Evolutionary conservation across 2,113 vertebrate species (phyloP), one percentile per base, ranked within the genome.

Genomic region (Corythoichthys intestinalis): DNA sequence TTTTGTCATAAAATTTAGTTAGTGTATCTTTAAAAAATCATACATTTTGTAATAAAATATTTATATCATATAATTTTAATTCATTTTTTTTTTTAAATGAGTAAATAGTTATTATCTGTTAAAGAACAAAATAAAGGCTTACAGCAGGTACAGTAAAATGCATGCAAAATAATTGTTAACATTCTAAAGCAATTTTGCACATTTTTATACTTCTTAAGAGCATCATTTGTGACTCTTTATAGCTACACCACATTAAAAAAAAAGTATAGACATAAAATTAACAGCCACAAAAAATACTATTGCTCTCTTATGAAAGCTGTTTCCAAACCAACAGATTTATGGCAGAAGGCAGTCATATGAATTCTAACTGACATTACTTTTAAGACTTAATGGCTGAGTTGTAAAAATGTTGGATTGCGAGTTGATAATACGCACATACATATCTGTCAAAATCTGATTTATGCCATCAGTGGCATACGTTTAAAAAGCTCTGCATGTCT

Each of bases 191-290:
- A 46, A 65, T 3, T 20, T 17, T 41, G 14, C 44, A 35, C 66
- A 28, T 69, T 63, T 17, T 69, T 81, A 82, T 78, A 84, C 79
- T 56, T 11, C 10, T 83, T 80, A 85, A 82, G 80, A 72, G 73
- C 58, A 63, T 67, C 81, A 74, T 76, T 84, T 83, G 79, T 65
- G 72, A 85, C 85, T 88, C 67, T 83, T 86, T 83, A 81, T 84
- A 81, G 80, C 88, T 82, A 72, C 87, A 90, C 74, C 77, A 86
- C 86, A 88, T 91, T 80, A 90, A 91, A 91, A 82, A 83, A 87
- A 91, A 92, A 90, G 70, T 79, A 67, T 52, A 56, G 82, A 70
- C 81, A 85, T 91, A 91, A 92, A 91, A 91, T 91, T 83, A 92
- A 88, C 90, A 90, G 83, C 88, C 86, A 81, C 80, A 88, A 88